Conservation (phyloP, 2,888 invertebrate genomes). For the Chrysina gloriosa region DNA sequence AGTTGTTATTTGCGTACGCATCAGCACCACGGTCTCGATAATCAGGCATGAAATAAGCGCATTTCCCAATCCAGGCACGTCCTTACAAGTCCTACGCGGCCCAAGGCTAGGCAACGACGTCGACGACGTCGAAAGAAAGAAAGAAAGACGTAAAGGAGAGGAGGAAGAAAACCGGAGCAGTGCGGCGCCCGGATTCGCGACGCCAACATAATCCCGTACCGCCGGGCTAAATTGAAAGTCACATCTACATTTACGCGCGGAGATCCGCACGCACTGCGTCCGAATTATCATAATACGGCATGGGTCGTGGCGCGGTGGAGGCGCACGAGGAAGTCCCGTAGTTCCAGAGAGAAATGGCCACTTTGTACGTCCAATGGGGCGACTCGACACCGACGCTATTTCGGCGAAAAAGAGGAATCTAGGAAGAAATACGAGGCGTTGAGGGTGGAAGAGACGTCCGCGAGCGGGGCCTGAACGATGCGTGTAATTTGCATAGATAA, state of each 20-base stretch:
- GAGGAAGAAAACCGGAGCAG: conserved; percentile 36
- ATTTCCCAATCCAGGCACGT: conserved; percentile 63
- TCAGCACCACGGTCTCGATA: conserved; percentile 48
- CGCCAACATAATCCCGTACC: conserved; percentile 65
- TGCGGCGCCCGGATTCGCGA: conserved; percentile 64
- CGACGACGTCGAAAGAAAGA: not conserved
- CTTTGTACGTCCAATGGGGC: conserved; percentile 24
- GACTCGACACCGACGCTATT: conserved; percentile 20
- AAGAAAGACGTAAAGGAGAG: conserved; percentile 12
- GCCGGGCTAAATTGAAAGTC: conserved; percentile 63
- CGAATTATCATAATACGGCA: conserved; percentile 62
- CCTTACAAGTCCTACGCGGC: conserved; percentile 41
- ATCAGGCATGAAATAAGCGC: conserved; percentile 62
- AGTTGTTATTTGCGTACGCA: conserved; percentile 24
- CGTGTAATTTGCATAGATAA: conserved; percentile 36
- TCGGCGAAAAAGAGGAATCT: conserved; percentile 11
- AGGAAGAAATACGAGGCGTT: conserved; percentile 21
- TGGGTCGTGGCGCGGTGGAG: not conserved
- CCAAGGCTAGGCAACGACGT: conserved; percentile 1
- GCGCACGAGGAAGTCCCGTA: not conserved
- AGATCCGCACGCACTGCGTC: conserved; percentile 62
- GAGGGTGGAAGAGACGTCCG: too few species aligned
- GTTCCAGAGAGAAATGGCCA: conserved; percentile 13
- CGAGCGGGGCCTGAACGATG: conserved; percentile 19
- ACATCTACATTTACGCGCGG: conserved; percentile 63